Base-by-base conservation (phyloP, 2,888 invertebrate genomes). In the Perizoma flavofasciatum region DNA sequence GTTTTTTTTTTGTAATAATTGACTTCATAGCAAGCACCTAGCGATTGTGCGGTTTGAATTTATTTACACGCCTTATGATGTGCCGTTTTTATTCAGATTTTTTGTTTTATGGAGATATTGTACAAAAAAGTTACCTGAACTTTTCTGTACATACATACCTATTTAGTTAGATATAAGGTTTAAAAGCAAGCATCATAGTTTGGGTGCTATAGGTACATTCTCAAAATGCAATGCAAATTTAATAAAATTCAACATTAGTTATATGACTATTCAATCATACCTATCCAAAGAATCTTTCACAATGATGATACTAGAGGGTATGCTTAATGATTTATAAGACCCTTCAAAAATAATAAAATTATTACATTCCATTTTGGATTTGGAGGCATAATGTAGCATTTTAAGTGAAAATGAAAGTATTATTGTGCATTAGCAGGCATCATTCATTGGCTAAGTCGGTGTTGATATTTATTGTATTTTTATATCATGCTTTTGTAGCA, bases 391-490 rank as follows among this genome's bases (percentile, higher is more conserved):
- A 75, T 76, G 74, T 78, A 67, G 60, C 55, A 74, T 74, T 70
- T 65, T 88, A 88, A 87, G 85, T 81, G 78, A 81, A 82, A 85
- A 83, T 82, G 72, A 86, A 89, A 90, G 89, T 89, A 90, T 89
- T 92, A 90, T 83, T 86, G 83, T 83, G 86, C 84, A 82, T 87
- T 85, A 88, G 88, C 89, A 81, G 81, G 77, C 76, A 79, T 80
- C n/a, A 79, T 82, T 85, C 81, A 79, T 82, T 86, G 82, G 88
- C 89, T 87, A 88, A 86, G 88, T 88, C 81, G 76, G 83, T 83
- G 86, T 90, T 89, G 84, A 90, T 91, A 91, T 90, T 91, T 90
- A 91, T 89, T 87, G 89, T 91, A 90, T 92, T 92, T 91, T 92
- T 92, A 88, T 90, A 92, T 88, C 82, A 89, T 83, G 91, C 91